Percentiles rank a stretch among this genome's conserved stretches.
phyloP scores from a whole-genome alignment of 2,113 vertebrate species.

The Onychostruthus taczanowskii region DNA sequence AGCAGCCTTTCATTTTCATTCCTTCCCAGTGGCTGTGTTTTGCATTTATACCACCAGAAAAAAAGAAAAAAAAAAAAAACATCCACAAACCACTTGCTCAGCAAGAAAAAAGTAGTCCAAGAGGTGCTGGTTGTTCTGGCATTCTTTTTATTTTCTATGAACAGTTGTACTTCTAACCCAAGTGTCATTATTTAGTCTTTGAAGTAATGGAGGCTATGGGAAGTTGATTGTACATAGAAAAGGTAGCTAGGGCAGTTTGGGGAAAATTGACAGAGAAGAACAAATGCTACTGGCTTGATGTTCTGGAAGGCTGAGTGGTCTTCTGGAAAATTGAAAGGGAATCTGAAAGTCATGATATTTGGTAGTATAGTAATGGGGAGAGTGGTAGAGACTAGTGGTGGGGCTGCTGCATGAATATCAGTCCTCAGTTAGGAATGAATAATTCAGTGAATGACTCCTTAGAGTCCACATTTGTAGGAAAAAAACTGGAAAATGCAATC shows the following conservation, averaged over 20 bases:
- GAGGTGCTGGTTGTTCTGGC: not conserved
- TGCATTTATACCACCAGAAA: not conserved
- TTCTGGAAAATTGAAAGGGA: not conserved
- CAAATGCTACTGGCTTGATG: not conserved
- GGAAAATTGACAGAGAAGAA: not conserved
- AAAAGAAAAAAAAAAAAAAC: not conserved
- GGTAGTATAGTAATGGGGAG: not conserved
- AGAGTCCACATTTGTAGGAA: not conserved
- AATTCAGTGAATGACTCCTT: not conserved
- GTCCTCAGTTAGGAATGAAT: not conserved
- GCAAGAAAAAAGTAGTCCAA: not conserved
- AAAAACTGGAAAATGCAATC: not conserved
- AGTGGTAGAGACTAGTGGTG: not conserved
- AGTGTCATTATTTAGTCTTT: not conserved
- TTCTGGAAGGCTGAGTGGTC: not conserved
- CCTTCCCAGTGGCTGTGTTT: not conserved
- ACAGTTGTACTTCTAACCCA: not conserved
- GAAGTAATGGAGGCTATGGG: not conserved
- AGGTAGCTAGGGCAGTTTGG: not conserved
- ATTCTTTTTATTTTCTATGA: constrained; percentile 2
- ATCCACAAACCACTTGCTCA: not conserved
- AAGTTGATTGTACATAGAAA: not conserved
- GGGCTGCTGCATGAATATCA: not conserved
- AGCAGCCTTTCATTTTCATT: not conserved
- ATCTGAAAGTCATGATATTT: not conserved